Base-by-base conservation (phyloP, 2,113 vertebrate genomes). In the Myotis yumanensis region DNA sequence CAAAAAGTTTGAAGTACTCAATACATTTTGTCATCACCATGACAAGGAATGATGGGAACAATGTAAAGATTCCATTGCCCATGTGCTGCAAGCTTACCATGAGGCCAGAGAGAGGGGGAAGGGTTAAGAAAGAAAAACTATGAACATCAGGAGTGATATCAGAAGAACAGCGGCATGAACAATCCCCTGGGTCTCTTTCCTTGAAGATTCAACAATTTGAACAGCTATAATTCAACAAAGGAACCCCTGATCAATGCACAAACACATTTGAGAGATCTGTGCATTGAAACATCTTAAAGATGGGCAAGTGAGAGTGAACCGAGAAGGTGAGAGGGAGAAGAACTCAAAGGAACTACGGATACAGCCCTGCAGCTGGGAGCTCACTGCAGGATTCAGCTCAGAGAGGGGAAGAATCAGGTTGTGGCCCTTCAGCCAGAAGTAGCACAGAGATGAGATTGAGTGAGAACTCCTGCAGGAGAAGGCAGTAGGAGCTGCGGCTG, bases 1-100 rank as follows among this genome's bases (percentile, higher is more conserved):
- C 10, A n/a, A 40, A 71, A 71, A 71, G 69, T 71, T 20, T 71
- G 37, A 94, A 91, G 23, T 40, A 77, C 8, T 28, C 20, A 14
- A 73, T 73, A 82, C 28, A 62, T 72, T 86, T 20, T 72, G 54
- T 62, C 43, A 75, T 48, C 17, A 25, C 11, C 68, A 23, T 81
- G 75, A 89, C 79, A 86, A 12, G 35, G 48, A 81, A 88, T 46
- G 75, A 96, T 23, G 85, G 76, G 35, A 91, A 85, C n/a, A 59
- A 32, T 75, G 18, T 72, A 86, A 91, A 92, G 48, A 86, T 35
- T 35, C 5, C 25, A 37, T 32, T n/a, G 35, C 54, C 75, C 46
- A 30, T 28, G 62, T 59, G 88, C 48, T 62, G 4, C 35, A 84
- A 89, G 92, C 77, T 66, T 32, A 81, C 93, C 54, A 71, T 4